Evolutionary conservation across 2,113 vertebrate species (phyloP), one percentile per base, ranked within the genome.

Genomic region (Uropsilus gracilis): DNA sequence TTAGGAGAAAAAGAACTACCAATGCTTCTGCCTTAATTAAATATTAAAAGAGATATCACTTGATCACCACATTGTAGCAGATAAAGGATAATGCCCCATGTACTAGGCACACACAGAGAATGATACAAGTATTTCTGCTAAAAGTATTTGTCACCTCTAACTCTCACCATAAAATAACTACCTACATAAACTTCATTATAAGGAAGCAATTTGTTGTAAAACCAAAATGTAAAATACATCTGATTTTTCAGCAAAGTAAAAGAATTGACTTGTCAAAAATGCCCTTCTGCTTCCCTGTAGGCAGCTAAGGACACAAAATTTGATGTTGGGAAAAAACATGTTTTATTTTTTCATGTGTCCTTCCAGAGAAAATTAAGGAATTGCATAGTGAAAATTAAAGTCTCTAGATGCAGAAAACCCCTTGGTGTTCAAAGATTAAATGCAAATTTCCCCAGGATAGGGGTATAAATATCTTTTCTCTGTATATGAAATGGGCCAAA

Each of bases 371-470:
- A 97, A 97, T 90, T 32, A 91, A 94, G 34, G 76, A 86, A 90
- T 1, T 64, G 10, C 50, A 78, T 5, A 34, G 87, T 87, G 93
- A 96, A 96, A 97, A 95, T 55, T 87, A 69, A 97, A 97, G 82
- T 96, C 59, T 63, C 57, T 86, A 44, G 50, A 75, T 85, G 28
- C 22, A 78, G 28, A 92, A 86, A 97, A 76, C 0, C 9, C 22
- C 48, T n/a, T 94, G 44, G 53, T 96, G 30, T 96, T 97, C 53
- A 96, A 93, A 98, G 71, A 97, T 53, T 94, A 94, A 95, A 94
- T 64, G 84, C 22, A 97, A 96, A 98, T 97, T 96, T 93, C 84
- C 94, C 78, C 66, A 78, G 88, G n/a, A 92, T 61, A 18, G 68
- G 7, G 0, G 55, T 53, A 44, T 55, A 96, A 90, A 92, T 89